Evolutionary conservation across 2,797 vertebrate genomes (phyloP).

Genomic region (Hypotaenidia philippensis): DNA sequence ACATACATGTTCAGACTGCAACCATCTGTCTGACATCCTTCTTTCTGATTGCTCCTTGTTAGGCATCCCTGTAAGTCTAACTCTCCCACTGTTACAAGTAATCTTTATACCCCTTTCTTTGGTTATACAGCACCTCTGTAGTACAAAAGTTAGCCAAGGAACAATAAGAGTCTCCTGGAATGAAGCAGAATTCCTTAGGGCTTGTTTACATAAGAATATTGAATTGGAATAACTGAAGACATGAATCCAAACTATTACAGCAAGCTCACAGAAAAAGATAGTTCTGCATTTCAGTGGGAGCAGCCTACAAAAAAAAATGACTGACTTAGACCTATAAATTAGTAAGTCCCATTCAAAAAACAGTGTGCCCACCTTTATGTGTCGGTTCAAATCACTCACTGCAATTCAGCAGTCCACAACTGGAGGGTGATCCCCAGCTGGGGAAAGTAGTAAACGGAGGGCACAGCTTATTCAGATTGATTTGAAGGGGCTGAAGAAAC

Average conservation of each 20-base stretch:
- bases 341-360: fast-evolving
- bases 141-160: not conserved
- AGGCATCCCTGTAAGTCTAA: not conserved
- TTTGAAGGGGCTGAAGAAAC: not conserved
- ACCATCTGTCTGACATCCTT: not conserved
- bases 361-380: fast-evolving
- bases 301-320: not conserved
- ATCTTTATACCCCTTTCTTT: not conserved
- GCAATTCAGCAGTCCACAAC: fast-evolving
- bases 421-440: fast-evolving
- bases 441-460: fast-evolving
- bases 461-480: fast-evolving
- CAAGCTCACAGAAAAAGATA: not conserved
- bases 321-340: not conserved
- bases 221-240: not conserved
- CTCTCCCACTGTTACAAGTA: not conserved
- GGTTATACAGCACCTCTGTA: fast-evolving
- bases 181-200: not conserved
- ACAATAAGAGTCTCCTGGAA: not conserved
- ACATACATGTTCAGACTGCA: not conserved
- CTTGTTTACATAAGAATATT: not conserved
- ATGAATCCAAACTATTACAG: not conserved
- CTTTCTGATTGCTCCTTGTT: not conserved
- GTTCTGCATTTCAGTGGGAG: not conserved
- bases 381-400: too few relatives aligned